Percentiles rank a stretch among this genome's conserved stretches.
phyloP scores from a whole-genome alignment of 2,888 invertebrate species.

The Trilocha varians region DNA sequence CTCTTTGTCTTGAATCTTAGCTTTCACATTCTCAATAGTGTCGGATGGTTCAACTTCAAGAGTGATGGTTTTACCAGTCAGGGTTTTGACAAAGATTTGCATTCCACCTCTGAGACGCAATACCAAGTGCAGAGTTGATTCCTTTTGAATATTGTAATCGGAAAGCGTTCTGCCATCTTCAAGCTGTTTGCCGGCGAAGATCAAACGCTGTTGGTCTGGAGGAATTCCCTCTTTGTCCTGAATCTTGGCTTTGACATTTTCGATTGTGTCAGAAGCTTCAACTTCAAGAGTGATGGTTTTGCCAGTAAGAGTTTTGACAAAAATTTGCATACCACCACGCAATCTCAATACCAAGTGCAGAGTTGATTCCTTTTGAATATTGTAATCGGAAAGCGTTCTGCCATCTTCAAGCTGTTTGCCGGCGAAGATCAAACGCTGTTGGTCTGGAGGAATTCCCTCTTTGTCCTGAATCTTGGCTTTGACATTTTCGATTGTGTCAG shows the following conservation, averaged over 20 bases:
- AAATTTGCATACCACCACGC: constrained; percentile 37
- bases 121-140: constrained; percentile 28
- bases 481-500: constrained; percentile 37
- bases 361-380: constrained; percentile 34
- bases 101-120: constrained; percentile 32
- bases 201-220: constrained; percentile 32
- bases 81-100: constrained; percentile 35
- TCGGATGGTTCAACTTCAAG: constrained; percentile 30
- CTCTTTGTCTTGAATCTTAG: constrained; percentile 33
- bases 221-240: constrained; percentile 36
- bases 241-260: constrained; percentile 32
- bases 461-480: constrained; percentile 41
- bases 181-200: constrained; percentile 32
- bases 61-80: constrained; percentile 33
- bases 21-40: constrained; percentile 33
- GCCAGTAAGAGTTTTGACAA: constrained; percentile 32
- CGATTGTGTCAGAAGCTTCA: constrained; percentile 28
- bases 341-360: constrained; percentile 33
- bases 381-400: constrained; percentile 35
- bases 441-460: constrained; percentile 40
- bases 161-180: constrained; percentile 32
- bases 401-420: constrained; percentile 40
- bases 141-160: constrained; percentile 34
- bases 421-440: constrained; percentile 36
- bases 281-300: constrained; percentile 33